Percentiles rank a stretch among this genome's conserved stretches.
Conservation (phyloP, 2,797 vertebrate species). For the Apodemus agrarius region DNA sequence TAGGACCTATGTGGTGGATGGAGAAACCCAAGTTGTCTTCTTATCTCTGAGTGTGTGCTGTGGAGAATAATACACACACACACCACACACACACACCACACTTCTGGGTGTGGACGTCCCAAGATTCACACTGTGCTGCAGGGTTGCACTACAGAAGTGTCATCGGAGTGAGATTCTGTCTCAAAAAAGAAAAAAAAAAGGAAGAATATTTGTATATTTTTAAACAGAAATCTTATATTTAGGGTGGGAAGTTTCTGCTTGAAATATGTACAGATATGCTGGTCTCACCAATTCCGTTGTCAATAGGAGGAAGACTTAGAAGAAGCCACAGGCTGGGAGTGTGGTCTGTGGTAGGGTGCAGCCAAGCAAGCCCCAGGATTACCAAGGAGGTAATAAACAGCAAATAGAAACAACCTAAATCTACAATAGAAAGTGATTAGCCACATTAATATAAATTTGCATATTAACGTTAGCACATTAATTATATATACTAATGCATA, state of each 20-base stretch:
- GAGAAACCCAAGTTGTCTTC: background rate
- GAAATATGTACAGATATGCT: background rate
- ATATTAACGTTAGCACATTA: background rate
- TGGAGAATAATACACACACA: background rate
- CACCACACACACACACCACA: background rate
- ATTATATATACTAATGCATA: background rate
- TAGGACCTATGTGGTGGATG: background rate
- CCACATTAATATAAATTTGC: background rate
- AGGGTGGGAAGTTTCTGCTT: background rate
- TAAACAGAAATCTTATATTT: conserved; percentile 17
- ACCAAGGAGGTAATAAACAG: background rate
- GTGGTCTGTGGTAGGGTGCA: background rate
- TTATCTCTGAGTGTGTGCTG: background rate
- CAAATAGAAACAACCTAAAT: conserved; percentile 47
- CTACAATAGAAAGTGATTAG: conserved; percentile 1
- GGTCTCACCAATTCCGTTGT: background rate
- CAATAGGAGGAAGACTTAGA: conserved; percentile 15
- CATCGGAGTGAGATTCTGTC: background rate
- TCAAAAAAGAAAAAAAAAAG: background rate
- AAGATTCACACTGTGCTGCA: background rate
- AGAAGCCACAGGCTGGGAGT: background rate
- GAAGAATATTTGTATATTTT: conserved; percentile 19
- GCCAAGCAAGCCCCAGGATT: background rate
- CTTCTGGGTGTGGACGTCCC: background rate
- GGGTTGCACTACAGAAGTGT: background rate